These are phyloP conservation scores for Nicator chloris DNA, from an alignment of 2,113 vertebrate genomes.

Conservation along the genomic window DNA sequence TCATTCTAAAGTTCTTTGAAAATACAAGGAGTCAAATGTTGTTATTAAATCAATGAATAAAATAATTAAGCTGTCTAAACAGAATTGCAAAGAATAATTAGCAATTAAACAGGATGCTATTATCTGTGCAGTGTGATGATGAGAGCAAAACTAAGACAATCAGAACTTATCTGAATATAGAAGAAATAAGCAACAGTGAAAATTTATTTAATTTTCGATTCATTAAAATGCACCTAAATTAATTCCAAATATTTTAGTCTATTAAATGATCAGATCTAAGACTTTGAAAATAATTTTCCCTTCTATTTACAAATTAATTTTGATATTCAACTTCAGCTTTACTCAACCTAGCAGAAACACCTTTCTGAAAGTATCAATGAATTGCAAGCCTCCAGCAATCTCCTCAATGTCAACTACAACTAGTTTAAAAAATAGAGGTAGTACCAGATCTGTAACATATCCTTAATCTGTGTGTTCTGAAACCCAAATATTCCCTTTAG, in stretches of 20 bases:
- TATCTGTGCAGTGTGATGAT: conserved; percentile 15
- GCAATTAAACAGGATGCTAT: conserved; percentile 33
- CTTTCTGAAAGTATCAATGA: not conserved
- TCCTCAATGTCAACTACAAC: not conserved
- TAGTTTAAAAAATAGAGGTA: not conserved
- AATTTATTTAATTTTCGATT: not conserved
- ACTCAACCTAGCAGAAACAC: not conserved
- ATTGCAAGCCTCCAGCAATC: not conserved
- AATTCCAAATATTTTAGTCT: not conserved
- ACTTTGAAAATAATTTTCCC: not conserved
- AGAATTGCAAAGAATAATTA: conserved; percentile 58
- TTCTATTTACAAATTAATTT: not conserved
- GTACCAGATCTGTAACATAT: not conserved
- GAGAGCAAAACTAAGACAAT: not conserved
- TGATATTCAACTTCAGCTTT: not conserved
- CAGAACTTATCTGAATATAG: not conserved
- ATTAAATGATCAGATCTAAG: not conserved
- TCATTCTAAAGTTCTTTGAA: conserved; percentile 13
- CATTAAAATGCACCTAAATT: not conserved
- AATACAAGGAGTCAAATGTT: conserved; percentile 16
- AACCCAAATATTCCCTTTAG: not conserved
- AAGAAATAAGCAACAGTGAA: not conserved
- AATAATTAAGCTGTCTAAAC: conserved; percentile 59
- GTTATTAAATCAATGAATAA: conserved; percentile 57
- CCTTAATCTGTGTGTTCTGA: not conserved